Conservation (phyloP, 2,797 vertebrate genomes). For the Natrix natrix region DNA sequence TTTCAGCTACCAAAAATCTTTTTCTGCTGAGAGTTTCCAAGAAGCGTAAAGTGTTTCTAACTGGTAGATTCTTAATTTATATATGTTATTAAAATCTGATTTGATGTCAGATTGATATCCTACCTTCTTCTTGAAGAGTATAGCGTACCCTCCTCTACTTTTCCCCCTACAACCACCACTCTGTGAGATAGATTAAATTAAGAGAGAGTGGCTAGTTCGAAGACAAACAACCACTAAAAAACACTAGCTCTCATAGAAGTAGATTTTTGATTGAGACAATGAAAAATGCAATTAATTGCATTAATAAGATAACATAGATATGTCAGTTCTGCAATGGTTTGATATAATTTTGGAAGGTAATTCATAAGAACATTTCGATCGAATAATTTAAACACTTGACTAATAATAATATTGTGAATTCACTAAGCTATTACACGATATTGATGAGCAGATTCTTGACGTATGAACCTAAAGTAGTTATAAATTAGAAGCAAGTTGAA, state of each 20-base stretch:
- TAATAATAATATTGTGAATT: neutral
- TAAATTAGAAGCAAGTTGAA: neutral
- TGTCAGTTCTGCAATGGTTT: neutral
- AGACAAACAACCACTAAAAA: neutral
- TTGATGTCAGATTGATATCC: neutral
- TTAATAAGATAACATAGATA: neutral
- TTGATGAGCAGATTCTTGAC: neutral
- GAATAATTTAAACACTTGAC: neutral
- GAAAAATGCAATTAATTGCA: neutral
- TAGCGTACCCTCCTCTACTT: neutral
- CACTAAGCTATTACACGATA: neutral
- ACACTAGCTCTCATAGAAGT: neutral
- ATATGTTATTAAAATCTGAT: neutral
- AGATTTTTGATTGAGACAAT: neutral
- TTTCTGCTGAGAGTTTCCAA: neutral
- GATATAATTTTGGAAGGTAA: neutral
- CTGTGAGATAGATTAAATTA: neutral
- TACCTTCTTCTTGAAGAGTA: neutral
- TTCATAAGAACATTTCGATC: neutral
- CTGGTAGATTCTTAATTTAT: neutral
- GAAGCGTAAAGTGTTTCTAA: neutral
- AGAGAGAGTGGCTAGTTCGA: neutral
- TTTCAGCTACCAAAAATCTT: neutral
- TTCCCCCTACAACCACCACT: too few relatives aligned
- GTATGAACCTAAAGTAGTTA: neutral